Evolutionary conservation across 2,113 vertebrate species (phyloP).

Genomic region (Crypturellus undulatus): DNA sequence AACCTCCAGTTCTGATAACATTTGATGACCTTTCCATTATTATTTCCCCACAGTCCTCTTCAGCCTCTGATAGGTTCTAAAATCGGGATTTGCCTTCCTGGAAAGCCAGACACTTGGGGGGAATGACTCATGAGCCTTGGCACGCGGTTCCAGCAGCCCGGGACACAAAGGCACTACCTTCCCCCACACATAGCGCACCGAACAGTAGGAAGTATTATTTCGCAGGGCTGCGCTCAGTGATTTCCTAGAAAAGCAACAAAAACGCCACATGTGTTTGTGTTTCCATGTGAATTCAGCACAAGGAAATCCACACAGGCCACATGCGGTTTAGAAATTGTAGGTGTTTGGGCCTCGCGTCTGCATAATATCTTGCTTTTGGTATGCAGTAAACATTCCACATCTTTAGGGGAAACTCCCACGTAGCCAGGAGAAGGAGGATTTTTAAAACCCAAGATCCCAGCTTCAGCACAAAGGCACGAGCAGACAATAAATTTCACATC

Average conservation of each 20-base stretch:
- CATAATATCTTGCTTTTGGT: slow-evolving; percentile 62
- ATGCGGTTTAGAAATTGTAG: slow-evolving; percentile 70
- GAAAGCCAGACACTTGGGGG: slow-evolving; percentile 47
- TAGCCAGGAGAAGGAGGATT: slow-evolving; percentile 41
- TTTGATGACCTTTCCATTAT: slow-evolving; percentile 47
- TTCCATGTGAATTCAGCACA: slow-evolving; percentile 63
- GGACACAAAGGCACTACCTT: slow-evolving; percentile 46
- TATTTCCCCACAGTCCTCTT: not conserved
- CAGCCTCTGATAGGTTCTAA: not conserved
- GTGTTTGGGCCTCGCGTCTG: slow-evolving; percentile 54
- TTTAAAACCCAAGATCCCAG: slow-evolving; percentile 30
- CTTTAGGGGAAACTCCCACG: slow-evolving; percentile 69
- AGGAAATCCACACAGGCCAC: slow-evolving; percentile 68
- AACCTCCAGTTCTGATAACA: slow-evolving; percentile 53
- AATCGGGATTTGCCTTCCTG: slow-evolving; percentile 67
- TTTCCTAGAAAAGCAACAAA: slow-evolving; percentile 74
- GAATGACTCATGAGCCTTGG: slow-evolving; percentile 60
- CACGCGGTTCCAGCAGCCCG: slow-evolving; percentile 4
- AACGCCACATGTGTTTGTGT: slow-evolving; percentile 67
- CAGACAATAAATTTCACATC: slow-evolving; percentile 6
- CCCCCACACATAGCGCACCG: not conserved
- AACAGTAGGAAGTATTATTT: slow-evolving; percentile 74
- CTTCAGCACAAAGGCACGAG: slow-evolving; percentile 43
- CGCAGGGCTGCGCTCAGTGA: slow-evolving; percentile 48
- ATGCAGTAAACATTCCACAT: slow-evolving; percentile 72